Base-by-base conservation (phyloP, 1,140 invertebrate genomes). In the Neuroterus valhalla region DNA sequence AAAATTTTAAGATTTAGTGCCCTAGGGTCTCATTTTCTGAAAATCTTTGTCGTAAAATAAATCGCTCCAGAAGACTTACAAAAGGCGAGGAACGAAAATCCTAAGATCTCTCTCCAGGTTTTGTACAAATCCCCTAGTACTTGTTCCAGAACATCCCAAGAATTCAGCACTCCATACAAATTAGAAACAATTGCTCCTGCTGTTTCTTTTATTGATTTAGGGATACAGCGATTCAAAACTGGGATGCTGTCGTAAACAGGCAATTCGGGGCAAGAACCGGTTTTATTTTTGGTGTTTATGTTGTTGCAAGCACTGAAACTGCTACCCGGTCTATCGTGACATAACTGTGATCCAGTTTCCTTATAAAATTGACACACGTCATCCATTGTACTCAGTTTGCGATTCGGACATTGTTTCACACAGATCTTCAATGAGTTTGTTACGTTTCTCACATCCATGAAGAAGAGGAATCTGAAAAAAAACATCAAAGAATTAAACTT, bases 201-300 rank as follows among this genome's bases (percentile, higher is more conserved):
- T 1, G 94, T 84, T 68, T 94, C 92, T 76, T 92, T 92, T 8
- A 94, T 86, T 10, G 90, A 85, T 74, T 93, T 93, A 21, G 97
- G 97, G 77, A 98, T 92, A 88, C 97, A 98, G 31, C 97, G 93
- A 88, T 97, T 96, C 68, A 98, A 87, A 50, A 98, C 91, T n/a
- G 96, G 93, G 69, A 90, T 91, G 80, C 95, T 94, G 73, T 94
- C 92, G 84, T 94, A 93, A 15, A 96, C 91, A 5, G 95, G 95
- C 52, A 94, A 85, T 67, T 86, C 88, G 4, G 95, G 95, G 86
- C 95, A 96, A 8, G 94, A 93, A 1, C 94, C 94, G 15, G 92
- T 91, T 70, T 91, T 92, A 77, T 92, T 91, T 74, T 92, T 92
- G 5, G 92, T 82, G 12, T 90, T 86, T 70, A 88, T 85, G 78